phyloP scores from a whole-genome alignment of 2,113 vertebrate genomes.

The Himantopus leucocephalus region DNA sequence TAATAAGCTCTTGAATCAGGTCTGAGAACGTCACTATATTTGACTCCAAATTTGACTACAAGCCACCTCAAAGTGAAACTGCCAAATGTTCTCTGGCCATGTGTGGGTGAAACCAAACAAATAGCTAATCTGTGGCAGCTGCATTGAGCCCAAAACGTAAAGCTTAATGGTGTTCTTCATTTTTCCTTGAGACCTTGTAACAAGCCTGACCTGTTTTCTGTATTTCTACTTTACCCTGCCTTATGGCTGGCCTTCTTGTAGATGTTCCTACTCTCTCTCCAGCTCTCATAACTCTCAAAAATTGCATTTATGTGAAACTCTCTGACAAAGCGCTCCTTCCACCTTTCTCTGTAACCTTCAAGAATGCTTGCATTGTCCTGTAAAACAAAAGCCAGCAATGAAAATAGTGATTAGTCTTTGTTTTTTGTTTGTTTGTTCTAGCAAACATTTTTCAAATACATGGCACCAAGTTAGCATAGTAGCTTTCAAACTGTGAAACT shows the following conservation, averaged over 20 bases:
- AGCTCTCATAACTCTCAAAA: not conserved
- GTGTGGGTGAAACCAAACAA: not conserved
- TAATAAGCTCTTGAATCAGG: not conserved
- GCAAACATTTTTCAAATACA: not conserved
- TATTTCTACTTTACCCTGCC: not conserved
- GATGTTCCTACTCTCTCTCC: not conserved
- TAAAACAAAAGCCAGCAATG: not conserved
- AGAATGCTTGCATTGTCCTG: not conserved
- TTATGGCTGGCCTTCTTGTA: not conserved
- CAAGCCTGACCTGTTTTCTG: not conserved
- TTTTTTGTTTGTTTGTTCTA: not conserved
- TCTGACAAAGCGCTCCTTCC: not conserved
- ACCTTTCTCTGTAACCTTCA: not conserved
- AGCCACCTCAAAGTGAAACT: not conserved
- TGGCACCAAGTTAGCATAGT: not conserved
- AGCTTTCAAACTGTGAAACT: not conserved
- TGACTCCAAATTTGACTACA: not conserved
- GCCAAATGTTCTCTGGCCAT: not conserved
- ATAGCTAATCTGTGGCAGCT: not conserved
- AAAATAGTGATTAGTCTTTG: not conserved
- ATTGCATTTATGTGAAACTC: not conserved
- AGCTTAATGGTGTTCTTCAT: not conserved
- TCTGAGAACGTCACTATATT: not conserved
- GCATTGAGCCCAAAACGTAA: not conserved
- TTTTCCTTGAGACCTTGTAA: not conserved